Evolutionary conservation across 2,888 invertebrate genomes (phyloP), one percentile per base, ranked within the genome.

Genomic region (Clunio marinus): DNA sequence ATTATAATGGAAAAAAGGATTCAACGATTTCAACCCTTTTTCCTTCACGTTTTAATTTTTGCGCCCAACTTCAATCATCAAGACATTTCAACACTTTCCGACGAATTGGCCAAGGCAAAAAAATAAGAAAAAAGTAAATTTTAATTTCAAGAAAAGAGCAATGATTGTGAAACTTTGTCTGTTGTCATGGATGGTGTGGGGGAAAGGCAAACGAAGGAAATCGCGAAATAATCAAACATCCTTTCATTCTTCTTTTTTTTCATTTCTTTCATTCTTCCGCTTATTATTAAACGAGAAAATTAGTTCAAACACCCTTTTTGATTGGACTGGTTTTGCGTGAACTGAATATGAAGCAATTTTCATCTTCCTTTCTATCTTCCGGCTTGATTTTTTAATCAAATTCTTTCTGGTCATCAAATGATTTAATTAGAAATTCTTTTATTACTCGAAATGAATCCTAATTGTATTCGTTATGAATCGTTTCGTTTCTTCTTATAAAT

Each of bases 231-330:
- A 17, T 51, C 22, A 20, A 17, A 20, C 22, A 20, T 51, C 51
- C 51, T 51, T 22, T 51, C 51, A 20, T 22, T 8, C 20, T 22
- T 51, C 51, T 5, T 15, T 13, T 13, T 15, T 13, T 45, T 10
- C 45, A 15, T 45, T 45, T 13, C 15, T 45, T 45, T 13, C 4
- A 7, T 45, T 45, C 51, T 4, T 51, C 51, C 41, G 41, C 41
- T 41, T 10, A 41, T 41, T 41, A 17, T 51, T 51, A 17, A 51
- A 51, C 22, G 51, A 51, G 51, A 51, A 51, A 51, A 51, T 51
- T 51, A 20, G 51, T 51, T 51, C 51, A 8, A 13, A 13, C 32
- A 32, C 32, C 10, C 41, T 10, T 13, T 15, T 41, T 41, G 41
- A 41, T 41, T 41, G 41, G 41, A 41, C 41, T n/a, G n/a, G n/a